A percentile compares a stretch with the other conserved stretches of the same genome.
Conservation (phyloP, 1,140 invertebrate genomes). For the Episyrphus balteatus region DNA sequence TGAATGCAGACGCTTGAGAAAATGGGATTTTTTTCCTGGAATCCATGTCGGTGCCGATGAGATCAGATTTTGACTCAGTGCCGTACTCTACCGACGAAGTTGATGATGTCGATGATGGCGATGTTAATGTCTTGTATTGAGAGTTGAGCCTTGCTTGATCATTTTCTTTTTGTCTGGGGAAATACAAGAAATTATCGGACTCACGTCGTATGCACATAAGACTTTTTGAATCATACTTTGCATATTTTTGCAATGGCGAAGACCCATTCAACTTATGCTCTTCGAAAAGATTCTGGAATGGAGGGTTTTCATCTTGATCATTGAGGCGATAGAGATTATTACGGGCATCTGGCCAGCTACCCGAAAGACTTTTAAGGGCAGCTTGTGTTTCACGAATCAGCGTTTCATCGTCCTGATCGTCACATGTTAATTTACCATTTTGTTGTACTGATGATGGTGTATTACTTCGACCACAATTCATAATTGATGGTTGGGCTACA, state of each 20-base stretch:
- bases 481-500: slow-evolving; percentile 33
- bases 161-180: slow-evolving; percentile 35
- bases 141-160: slow-evolving; percentile 31
- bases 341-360: slow-evolving; percentile 59
- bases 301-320: slow-evolving; percentile 61
- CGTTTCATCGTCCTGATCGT: slow-evolving; percentile 59
- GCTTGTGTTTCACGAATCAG: slow-evolving; percentile 77
- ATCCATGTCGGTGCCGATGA: too few relatives aligned
- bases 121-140: slow-evolving; percentile 7
- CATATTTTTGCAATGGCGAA: neutral
- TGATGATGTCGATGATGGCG: slow-evolving; percentile 13
- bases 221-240: slow-evolving; percentile 19
- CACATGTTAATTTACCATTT: slow-evolving; percentile 5
- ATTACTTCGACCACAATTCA: slow-evolving; percentile 43
- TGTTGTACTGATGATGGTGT: slow-evolving; percentile 31
- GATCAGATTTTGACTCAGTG: slow-evolving; percentile 13
- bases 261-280: slow-evolving; percentile 53
- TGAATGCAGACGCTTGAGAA: slow-evolving; percentile 60
- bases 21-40: slow-evolving; percentile 46
- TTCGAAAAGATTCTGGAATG: slow-evolving; percentile 75
- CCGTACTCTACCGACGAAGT: slow-evolving; percentile 6
- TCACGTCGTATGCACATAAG: neutral
- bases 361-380: slow-evolving; percentile 69
- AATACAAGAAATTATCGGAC: slow-evolving; percentile 13
- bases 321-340: slow-evolving; percentile 49